Evolutionary conservation across 2,113 vertebrate genomes (phyloP), one percentile per base, ranked within the genome.

Genomic region (Syrmaticus mikado): DNA sequence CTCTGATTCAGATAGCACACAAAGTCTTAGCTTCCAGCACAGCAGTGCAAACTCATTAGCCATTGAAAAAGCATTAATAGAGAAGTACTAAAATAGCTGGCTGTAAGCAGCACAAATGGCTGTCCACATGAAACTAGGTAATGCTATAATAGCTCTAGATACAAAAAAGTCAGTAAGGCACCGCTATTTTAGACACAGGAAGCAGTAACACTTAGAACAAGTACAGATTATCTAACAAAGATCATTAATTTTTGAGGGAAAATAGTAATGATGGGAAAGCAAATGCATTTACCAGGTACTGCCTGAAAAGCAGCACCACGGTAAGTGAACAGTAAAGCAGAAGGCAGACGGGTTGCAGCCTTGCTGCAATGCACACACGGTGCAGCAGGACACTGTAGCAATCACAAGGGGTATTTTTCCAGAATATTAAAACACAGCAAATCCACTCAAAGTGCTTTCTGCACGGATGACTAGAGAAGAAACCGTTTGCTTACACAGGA

Each of bases 1-100:
- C 78, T 7, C 3, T 0, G 0, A 60, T 82, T 43, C 4, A 0
- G 21, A n/a, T 13, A 24, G 62, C 61, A n/a, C 0, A 0, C 14
- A 30, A 65, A 41, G n/a, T 24, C 40, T 68, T 2, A 0, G 60
- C 61, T 75, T 87, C 89, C 93, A 86, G 65, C 46, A 74, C 34
- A 64, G 72, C 72, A 71, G 8, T 15, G 8, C 77, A 76, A 81
- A 78, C 30, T 24, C 70, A 60, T 88, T 55, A 93, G 83, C 50
- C 70, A n/a, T 16, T 38, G 76, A 85, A 86, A 88, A 74, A 61
- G 73, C 80, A 71, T 71, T 74, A 66, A 64, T 40, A 40, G 27
- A 52, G 18, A 79, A 81, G 57, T 5, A 81, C 55, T 80, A 45
- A 87, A 96, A 60, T 25, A 87, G 82, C 60, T 72, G 46, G 27